Conservation (phyloP, 2,888 invertebrate genomes). For the Chalcosyrphus nemorum region DNA sequence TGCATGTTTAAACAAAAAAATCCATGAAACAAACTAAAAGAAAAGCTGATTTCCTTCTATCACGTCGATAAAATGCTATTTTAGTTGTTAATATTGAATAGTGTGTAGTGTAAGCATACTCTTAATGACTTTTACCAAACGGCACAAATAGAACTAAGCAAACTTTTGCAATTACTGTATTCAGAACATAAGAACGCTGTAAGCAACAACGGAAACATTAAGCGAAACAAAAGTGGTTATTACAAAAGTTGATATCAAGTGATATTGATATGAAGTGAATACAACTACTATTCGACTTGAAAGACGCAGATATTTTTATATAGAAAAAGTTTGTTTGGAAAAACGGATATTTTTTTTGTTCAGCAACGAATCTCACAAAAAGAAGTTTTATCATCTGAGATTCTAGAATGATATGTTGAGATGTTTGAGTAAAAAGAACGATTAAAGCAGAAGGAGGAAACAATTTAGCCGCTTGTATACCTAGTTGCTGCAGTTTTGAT, state of each 20-base stretch:
- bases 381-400: not conserved
- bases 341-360: too few relatives aligned
- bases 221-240: not conserved
- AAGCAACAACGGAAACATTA: not conserved
- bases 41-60: not conserved
- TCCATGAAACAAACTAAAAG: not conserved
- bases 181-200: not conserved
- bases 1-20: too few relatives aligned
- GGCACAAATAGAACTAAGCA: not conserved
- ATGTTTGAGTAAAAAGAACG: too few relatives aligned
- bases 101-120: not conserved
- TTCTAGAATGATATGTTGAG: too few relatives aligned
- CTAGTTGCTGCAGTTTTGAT: too few relatives aligned
- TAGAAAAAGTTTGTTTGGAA: not conserved
- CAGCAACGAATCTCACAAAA: not conserved
- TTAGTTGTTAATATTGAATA: not conserved
- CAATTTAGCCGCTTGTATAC: too few relatives aligned
- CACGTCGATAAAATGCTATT: not conserved
- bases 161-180: not conserved
- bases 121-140: not conserved
- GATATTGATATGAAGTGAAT: not conserved
- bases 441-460: too few relatives aligned
- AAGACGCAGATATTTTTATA: not conserved
- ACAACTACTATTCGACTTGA: too few relatives aligned
- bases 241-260: not conserved